phyloP scores from a whole-genome alignment of 2,888 invertebrate species.

The Notocelia uddmanniana region DNA sequence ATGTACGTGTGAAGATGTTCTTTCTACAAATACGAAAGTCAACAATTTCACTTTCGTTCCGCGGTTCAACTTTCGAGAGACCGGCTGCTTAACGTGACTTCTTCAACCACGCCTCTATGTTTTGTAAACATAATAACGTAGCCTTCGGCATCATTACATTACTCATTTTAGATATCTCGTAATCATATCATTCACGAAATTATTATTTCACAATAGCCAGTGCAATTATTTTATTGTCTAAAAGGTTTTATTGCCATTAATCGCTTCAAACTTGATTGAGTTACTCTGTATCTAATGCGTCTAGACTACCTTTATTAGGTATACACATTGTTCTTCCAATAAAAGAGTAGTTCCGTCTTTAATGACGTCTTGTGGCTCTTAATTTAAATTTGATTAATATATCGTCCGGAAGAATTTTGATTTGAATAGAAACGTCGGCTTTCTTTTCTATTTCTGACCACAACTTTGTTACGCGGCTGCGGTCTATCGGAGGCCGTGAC shows the following conservation, averaged over 20 bases:
- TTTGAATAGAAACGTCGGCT: constrained; percentile 41
- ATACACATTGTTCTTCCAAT: not conserved
- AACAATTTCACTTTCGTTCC: constrained; percentile 77
- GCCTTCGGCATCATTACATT: constrained; percentile 47
- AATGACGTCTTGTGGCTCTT: constrained; percentile 13
- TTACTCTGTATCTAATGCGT: not conserved
- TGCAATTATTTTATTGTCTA: constrained; percentile 13
- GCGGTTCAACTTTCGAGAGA: constrained; percentile 71
- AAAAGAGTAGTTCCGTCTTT: constrained; percentile 1
- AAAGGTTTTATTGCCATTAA: constrained; percentile 25
- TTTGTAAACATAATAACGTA: constrained; percentile 64
- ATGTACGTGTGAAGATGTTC: constrained; percentile 61
- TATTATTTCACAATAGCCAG: constrained; percentile 17
- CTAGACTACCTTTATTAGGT: not conserved
- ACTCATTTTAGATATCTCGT: constrained; percentile 48
- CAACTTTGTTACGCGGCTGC: constrained; percentile 24
- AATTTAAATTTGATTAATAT: constrained; percentile 37
- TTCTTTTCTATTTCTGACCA: constrained; percentile 41
- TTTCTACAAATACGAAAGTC: constrained; percentile 62
- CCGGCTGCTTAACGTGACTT: constrained; percentile 55
- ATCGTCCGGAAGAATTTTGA: constrained; percentile 26
- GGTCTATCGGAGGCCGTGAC: constrained; percentile 25
- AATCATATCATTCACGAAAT: constrained; percentile 36
- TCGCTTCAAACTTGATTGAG: constrained; percentile 8
- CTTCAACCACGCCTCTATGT: constrained; percentile 62